A percentile compares a stretch with the other conserved stretches of the same genome.
These are phyloP conservation scores for Caradrina kadenii DNA, from an alignment of 2,888 invertebrate species.

Conservation along the genomic window DNA sequence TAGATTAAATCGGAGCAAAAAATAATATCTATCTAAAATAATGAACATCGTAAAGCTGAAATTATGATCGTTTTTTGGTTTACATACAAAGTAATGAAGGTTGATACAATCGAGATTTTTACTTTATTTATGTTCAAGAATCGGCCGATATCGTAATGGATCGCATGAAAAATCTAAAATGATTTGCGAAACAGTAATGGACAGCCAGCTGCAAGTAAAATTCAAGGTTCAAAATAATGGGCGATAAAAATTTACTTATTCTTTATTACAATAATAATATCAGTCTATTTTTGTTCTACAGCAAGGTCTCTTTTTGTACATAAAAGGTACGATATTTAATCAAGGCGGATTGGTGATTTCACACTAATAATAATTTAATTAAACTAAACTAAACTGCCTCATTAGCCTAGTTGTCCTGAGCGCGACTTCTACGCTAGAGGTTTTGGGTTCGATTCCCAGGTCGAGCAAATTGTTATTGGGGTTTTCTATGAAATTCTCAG, in stretches of 20 bases:
- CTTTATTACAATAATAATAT: no score
- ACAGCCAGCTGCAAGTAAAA: neutral
- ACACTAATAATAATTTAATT: no score
- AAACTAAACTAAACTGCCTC: no score
- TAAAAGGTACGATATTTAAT: no score
- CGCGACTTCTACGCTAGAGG: no score
- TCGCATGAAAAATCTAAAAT: slow-evolving; percentile 25
- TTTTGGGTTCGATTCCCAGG: no score
- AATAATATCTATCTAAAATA: slow-evolving; percentile 26
- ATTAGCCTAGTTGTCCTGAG: no score
- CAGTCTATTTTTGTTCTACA: no score
- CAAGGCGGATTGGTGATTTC: no score
- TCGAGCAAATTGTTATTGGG: no score
- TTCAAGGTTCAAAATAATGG: neutral
- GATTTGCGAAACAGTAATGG: neutral
- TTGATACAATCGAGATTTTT: slow-evolving; percentile 21
- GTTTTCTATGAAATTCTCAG: no score
- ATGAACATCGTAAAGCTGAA: slow-evolving; percentile 35
- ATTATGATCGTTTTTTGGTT: slow-evolving; percentile 40
- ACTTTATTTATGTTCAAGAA: slow-evolving; percentile 7
- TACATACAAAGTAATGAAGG: slow-evolving; percentile 32
- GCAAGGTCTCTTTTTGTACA: no score
- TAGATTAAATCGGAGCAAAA: neutral
- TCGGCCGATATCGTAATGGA: slow-evolving; percentile 14
- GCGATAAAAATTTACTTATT: neutral